Evolutionary conservation across 2,113 vertebrate species (phyloP), one percentile per base, ranked within the genome.

Genomic region (Dipodomys ordii): DNA sequence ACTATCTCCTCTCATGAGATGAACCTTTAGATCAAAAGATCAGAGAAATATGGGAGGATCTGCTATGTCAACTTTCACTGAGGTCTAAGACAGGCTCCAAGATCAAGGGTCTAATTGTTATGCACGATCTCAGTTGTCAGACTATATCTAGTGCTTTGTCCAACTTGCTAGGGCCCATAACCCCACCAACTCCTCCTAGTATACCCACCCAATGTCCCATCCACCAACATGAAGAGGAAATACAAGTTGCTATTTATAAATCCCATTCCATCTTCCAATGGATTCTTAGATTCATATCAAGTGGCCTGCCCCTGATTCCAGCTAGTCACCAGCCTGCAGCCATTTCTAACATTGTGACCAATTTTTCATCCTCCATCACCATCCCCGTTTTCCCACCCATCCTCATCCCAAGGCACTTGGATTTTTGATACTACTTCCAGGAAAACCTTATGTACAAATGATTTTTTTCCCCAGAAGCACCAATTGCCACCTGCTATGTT

Each of bases 401-500:
- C 39, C 57, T 87, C 53, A 30, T n/a, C 67, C 35, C 68, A 20
- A 8, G 83, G 44, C 22, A 2, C 60, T 68, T 83, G 53, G 80
- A 87, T 68, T 82, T 84, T 30, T 11, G 18, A 30, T 12, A 6
- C 0, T 27, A 20, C 57, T 91, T 87, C 20, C 22, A 84, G 87
- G 49, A 88, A 85, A 88, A 35, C 39, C 62, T 69, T 53, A 23
- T 9, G 11, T 76, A 69, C 60, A 93, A 46, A 32, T 35, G 28
- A 46, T 28, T 39, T 72, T 62, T 62, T 62, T 46, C 71, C 76
- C 80, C 85, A 87, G 30, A 39, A 74, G 62, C 7, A 53, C 23
- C 74, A 83, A 32, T 60, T 73, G n/a, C 91, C 91, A 94, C 35
- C 62, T 89, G 46, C 46, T 32, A 35, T 83, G 49, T 18, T 32